A percentile compares a stretch with the other conserved stretches of the same genome.
Conservation (phyloP, 2,113 vertebrate species). For the Tupaia chinensis region DNA sequence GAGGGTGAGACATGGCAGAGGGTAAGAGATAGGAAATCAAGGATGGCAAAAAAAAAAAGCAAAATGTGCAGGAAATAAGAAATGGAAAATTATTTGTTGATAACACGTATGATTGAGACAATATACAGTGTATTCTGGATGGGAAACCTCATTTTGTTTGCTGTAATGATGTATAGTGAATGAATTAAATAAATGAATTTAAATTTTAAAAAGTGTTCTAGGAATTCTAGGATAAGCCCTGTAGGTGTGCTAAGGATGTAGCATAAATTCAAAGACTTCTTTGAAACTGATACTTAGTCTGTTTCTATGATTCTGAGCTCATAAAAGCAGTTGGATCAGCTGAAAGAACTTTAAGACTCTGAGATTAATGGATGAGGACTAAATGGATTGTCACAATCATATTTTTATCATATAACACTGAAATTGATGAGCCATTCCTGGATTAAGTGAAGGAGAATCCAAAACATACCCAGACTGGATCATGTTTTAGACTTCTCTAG, state of each 20-base stretch:
- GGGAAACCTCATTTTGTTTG: too few relatives aligned
- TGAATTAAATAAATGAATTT: too few relatives aligned
- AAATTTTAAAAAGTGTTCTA: neutral
- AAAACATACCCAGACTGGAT: neutral
- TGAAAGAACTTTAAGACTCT: neutral
- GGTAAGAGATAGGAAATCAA: too few relatives aligned
- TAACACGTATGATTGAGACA: too few relatives aligned
- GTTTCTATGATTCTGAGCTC: neutral
- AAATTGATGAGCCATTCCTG: neutral
- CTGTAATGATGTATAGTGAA: too few relatives aligned
- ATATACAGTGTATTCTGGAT: too few relatives aligned
- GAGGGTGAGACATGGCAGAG: too few relatives aligned
- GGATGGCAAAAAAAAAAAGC: too few relatives aligned
- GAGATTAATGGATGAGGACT: neutral
- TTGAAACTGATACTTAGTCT: neutral
- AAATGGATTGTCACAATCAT: neutral
- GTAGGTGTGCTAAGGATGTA: neutral
- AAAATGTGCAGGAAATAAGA: too few relatives aligned
- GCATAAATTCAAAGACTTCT: neutral
- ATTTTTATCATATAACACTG: neutral
- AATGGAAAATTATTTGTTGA: too few relatives aligned
- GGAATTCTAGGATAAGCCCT: neutral
- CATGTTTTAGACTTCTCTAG: neutral
- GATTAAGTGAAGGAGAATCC: neutral
- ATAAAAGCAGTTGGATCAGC: neutral